Evolutionary conservation across 2,797 vertebrate genomes (phyloP), one percentile per base, ranked within the genome.

Genomic region (Gymnothorax javanicus): DNA sequence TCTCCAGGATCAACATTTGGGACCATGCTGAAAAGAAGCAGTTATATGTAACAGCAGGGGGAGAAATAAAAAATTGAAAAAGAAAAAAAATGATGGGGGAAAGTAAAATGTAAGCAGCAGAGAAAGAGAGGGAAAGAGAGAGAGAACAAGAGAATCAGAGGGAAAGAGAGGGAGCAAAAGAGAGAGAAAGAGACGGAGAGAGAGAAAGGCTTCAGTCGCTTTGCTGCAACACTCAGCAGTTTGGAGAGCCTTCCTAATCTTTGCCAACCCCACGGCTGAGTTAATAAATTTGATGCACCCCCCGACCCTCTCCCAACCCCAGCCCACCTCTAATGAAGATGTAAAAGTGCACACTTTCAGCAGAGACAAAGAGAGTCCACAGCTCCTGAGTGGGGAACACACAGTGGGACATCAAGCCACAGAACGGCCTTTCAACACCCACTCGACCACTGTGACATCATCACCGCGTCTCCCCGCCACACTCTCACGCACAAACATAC

Each of bases 341-440:
- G 62, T 87, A 64, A 87, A 83, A 87, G 86, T 59, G 52, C 86
- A 86, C 83, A 86, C 79, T 86, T 82, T 79, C 71, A 82, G 2
- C 27, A 33, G 9, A 81, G 60, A 87, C 86, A 87, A 87, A 83
- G 86, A 59, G 15, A 71, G 25, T 52, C 67, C 64, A 54, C 64
- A 59, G 60, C 4, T 25, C 25, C 27, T 59, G 17, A 59, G 82
- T 71, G 81, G 13, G 67, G 59, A 12, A 73, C 4, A 15, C 75
- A 59, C 23, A 20, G 20, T 27, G 33, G 79, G 71, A 33, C 75
- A 50, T 69, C 81, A 58, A n/a, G 20, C 27, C 3, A 62, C 7
- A 33, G 12, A 27, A 13, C 82, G 12, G 15, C 75, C 33, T 11
- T 77, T 54, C 23, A 11, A 15, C 13, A 9, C 8, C 81, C 23